Evolutionary conservation across 2,113 vertebrate genomes (phyloP).

Genomic region (Nansenia antarctica): DNA sequence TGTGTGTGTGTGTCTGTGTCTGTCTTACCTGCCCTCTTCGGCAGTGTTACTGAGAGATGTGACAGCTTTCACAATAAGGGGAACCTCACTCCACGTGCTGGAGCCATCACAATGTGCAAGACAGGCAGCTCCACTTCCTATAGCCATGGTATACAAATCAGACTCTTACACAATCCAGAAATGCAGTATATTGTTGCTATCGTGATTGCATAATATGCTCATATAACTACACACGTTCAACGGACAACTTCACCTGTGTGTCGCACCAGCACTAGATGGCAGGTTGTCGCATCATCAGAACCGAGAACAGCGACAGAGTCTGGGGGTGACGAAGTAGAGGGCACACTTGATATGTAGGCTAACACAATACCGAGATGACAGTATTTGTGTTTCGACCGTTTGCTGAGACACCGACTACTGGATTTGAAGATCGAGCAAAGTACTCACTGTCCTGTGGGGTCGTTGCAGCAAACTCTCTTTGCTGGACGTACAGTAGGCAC

Average conservation of each 20-base stretch:
- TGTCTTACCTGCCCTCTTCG: conserved; percentile 83
- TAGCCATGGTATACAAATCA: not conserved
- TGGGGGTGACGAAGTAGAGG: conserved; percentile 64
- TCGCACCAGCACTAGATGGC: conserved; percentile 91
- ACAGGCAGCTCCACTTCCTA: conserved; percentile 91
- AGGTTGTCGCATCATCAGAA: conserved; percentile 96
- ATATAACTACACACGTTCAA: not conserved
- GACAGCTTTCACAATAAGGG: conserved; percentile 80
- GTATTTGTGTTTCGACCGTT: not conserved
- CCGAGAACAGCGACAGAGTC: conserved; percentile 89
- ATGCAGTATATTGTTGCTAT: not conserved
- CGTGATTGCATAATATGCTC: no score
- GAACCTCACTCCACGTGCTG: conserved; percentile 84
- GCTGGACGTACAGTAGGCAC: conserved; percentile 91
- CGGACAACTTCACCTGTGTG: conserved; percentile 84
- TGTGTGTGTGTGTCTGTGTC: not conserved
- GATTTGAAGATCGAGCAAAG: not conserved
- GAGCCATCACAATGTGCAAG: conserved; percentile 91
- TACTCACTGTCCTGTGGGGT: conserved; percentile 87
- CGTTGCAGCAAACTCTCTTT: conserved; percentile 93
- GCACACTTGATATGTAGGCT: not conserved
- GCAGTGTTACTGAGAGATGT: conserved; percentile 72
- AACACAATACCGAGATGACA: not conserved
- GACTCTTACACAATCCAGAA: not conserved
- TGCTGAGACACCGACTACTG: not conserved